These are phyloP conservation scores for Tiphia femorata DNA, from an alignment of 2,888 invertebrate species.

Conservation along the genomic window DNA sequence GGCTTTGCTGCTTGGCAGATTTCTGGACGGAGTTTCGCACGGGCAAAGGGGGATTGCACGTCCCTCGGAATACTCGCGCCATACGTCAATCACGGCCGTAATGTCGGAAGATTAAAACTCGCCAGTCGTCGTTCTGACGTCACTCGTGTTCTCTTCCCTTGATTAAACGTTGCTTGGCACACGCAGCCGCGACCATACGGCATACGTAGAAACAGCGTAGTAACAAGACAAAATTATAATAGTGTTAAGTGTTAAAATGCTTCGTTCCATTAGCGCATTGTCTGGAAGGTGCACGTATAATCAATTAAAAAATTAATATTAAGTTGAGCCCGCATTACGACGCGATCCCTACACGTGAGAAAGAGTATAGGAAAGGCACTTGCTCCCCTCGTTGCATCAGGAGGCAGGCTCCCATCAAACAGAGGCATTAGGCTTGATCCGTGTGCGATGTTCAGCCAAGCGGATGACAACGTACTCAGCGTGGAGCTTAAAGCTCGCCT, in stretches of 20 bases:
- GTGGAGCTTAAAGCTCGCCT: slow-evolving; percentile 58
- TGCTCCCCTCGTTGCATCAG: slow-evolving; percentile 41
- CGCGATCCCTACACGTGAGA: neutral
- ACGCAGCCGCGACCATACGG: no score
- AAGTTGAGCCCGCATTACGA: no score
- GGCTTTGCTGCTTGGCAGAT: slow-evolving; percentile 33
- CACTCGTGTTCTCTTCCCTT: no score
- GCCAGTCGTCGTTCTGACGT: slow-evolving; percentile 4
- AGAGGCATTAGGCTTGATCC: slow-evolving; percentile 68
- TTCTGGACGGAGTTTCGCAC: slow-evolving; percentile 18
- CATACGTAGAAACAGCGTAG: no score
- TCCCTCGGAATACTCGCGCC: slow-evolving; percentile 32
- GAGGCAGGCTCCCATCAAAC: slow-evolving; percentile 60
- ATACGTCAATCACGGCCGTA: slow-evolving; percentile 58
- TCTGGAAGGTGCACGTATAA: no score
- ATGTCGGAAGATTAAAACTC: slow-evolving; percentile 57
- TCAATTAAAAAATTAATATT: no score
- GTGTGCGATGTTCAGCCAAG: slow-evolving; percentile 66
- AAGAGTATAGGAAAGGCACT: slow-evolving; percentile 18
- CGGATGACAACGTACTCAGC: slow-evolving; percentile 68
- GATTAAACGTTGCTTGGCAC: no score
- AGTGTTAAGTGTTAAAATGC: no score
- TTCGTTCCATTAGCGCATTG: no score
- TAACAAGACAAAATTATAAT: no score
- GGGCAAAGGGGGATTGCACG: slow-evolving; percentile 25